Conservation (phyloP, 1,140 invertebrate genomes). For the Wiebesia pumilae region DNA sequence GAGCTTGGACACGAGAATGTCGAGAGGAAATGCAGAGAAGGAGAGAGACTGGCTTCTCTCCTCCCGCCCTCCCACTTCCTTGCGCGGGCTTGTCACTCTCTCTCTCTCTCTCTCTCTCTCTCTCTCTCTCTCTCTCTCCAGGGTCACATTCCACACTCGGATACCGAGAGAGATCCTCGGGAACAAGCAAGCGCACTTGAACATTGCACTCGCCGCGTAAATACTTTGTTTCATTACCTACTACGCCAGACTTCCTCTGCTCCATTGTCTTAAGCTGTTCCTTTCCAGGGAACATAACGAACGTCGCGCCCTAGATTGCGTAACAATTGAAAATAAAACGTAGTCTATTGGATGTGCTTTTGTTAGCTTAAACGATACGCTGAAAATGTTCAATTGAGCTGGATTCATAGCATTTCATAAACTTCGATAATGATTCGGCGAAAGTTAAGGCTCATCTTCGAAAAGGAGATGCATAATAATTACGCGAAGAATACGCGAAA, state of each 20-base stretch:
- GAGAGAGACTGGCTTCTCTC: slow-evolving; percentile 14
- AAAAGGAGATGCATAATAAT: background rate
- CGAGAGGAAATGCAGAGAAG: background rate
- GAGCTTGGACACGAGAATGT: background rate
- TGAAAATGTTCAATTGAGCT: too few relatives aligned
- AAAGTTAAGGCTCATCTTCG: background rate
- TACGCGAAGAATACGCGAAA: background rate
- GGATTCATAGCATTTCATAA: too few relatives aligned
- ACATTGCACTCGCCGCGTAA: slow-evolving; percentile 28
- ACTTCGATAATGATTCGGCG: background rate
- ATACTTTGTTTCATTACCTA: slow-evolving; percentile 37
- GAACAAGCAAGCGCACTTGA: slow-evolving; percentile 18
- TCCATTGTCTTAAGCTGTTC: background rate
- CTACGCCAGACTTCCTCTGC: background rate
- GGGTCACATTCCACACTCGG: slow-evolving; percentile 38
- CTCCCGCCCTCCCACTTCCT: slow-evolving; percentile 8
- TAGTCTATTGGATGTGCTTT: too few relatives aligned
- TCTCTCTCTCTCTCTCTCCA: background rate
- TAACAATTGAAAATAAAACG: background rate
- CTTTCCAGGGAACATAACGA: background rate
- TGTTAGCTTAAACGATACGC: too few relatives aligned
- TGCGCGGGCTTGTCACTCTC: background rate
- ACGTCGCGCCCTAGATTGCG: background rate
- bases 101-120: slow-evolving; percentile 14
- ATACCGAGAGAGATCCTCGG: slow-evolving; percentile 15